A percentile compares a stretch with the other conserved stretches of the same genome.
phyloP scores from a whole-genome alignment of 92 coral and sea anemone species.

The Porites rus region DNA sequence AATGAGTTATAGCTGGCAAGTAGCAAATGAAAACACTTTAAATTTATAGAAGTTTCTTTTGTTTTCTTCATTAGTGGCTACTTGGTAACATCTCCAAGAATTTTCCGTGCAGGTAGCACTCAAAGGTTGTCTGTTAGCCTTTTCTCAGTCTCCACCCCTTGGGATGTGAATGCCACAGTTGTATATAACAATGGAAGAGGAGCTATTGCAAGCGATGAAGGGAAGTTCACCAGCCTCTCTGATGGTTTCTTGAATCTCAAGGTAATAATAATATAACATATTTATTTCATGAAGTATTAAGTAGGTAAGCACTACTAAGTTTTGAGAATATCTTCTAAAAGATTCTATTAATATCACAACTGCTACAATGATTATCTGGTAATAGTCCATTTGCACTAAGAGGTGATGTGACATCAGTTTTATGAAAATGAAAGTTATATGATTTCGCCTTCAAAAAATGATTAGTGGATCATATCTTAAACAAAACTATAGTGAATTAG shows the following conservation, averaged over 20 bases:
- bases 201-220: conserved; percentile 28
- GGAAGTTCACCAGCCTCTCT: conserved; percentile 35
- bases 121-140: conserved; percentile 67
- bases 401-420: too few species aligned
- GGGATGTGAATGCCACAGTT: conserved; percentile 64
- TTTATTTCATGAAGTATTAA: too few species aligned
- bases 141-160: conserved; percentile 28
- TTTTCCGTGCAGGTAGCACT: conserved; percentile 70
- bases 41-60: background rate
- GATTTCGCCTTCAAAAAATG: too few species aligned
- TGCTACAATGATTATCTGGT: too few species aligned
- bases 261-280: conserved; percentile 15
- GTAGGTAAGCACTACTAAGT: too few species aligned
- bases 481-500: too few species aligned
- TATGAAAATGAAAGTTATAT: too few species aligned
- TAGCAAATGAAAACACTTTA: background rate
- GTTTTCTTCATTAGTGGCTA: conserved; percentile 49
- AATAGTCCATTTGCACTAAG: too few species aligned
- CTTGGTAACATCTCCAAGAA: conserved; percentile 75
- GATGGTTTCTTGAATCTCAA: conserved; percentile 53
- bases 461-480: too few species aligned
- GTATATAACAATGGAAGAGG: background rate
- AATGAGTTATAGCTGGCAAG: background rate
- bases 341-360: too few species aligned
- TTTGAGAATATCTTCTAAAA: too few species aligned